Evolutionary conservation across 2,113 vertebrate species (phyloP), one percentile per base, ranked within the genome.

Genomic region (Gymnogyps californianus): DNA sequence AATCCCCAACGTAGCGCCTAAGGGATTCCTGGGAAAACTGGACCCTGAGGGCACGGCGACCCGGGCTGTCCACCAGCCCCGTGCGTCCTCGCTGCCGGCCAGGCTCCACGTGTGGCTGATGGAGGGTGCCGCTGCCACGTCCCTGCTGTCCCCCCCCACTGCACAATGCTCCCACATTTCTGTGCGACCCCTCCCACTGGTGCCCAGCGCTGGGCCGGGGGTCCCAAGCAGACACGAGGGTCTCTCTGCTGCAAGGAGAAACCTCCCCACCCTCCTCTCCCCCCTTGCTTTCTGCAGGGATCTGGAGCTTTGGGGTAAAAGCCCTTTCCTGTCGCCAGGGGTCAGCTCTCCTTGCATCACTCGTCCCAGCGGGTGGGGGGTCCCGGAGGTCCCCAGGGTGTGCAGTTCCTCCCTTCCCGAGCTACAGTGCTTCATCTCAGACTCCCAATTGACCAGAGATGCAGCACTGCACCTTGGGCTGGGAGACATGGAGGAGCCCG

Each of bases 351-450:
- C 76, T 83, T 3, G 25, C 2, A 3, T 57, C 67, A 6, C 49
- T 72, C 1, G 7, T 83, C 38, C 42, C 38, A 11, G 20, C 0
- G 1, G 40, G 13, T 36, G 14, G 17, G 19, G 12, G 36, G 36
- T 70, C 52, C 19, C 1, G 1, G 36, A 38, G 14, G 17, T 71
- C 74, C 54, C 74, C 44, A 49, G 46, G 87, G 34, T 52, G 98
- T 8, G 38, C 90, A 97, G 90, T 67, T 98, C 98, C 98, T 96
- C 98, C 98, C 98, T 98, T 99, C 99, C 99, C 97, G 99, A 99
- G 99, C 99, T 99, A 99, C 99, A 99, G 99, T 99, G 99, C 99
- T 99, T 99, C 99, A 99, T 99, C 99, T 99, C 99, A 99, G 99
- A 99, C 99, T 99, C 99, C 98, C 99, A 99, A 98, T 98, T 99